Base-by-base conservation (phyloP, 2,888 invertebrate genomes). In the Oscheius myriophilus region DNA sequence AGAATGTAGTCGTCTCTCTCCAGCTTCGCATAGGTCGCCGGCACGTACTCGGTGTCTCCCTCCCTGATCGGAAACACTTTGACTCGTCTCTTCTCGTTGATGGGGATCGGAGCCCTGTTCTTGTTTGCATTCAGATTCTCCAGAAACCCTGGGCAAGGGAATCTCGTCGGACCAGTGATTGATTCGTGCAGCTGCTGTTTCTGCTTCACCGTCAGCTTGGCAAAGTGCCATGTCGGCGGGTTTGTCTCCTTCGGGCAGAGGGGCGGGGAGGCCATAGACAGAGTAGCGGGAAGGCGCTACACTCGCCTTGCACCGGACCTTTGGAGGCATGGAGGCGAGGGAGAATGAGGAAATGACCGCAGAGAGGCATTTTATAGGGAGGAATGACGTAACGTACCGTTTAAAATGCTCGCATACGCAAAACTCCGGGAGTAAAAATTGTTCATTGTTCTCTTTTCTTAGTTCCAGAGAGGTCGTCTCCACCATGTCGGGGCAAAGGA, bases 1-100 rank as follows among this genome's bases (percentile, higher is more conserved):
- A 75, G 16, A 12, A 67, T 49, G 54, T 72, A 75, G 42, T 72
- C 75, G 14, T 70, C 61, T 11, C 53, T 45, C 33, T 75, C 75
- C 64, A 71, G 55, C 23, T 67, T 69, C 1, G 49, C 33, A 55
- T 68, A 73, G 18, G 59, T 53, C 12, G 53, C 70, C 16, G 73
- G 70, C 23, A 68, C 59, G 54, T 57, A 73, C 4, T 73, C 64
- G 18, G 65, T 59, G 43, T 69, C 55, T 41, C 43, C 43, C 11
- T 52, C 41, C 33, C 52, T 39, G 41, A 18, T 16, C 33, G 33
- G 33, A 33, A 3, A 33, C 3, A 58, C 2, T 41, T 55, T 64
- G 33, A 67, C 63, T 18, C 69, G 63, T 16, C 59, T 25, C 0
- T n/a, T 21, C 26, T 69, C 69, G 49, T 52, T 33, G 33, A 33